Conservation (phyloP, 2,797 vertebrate species). For the Mustela erminea region DNA sequence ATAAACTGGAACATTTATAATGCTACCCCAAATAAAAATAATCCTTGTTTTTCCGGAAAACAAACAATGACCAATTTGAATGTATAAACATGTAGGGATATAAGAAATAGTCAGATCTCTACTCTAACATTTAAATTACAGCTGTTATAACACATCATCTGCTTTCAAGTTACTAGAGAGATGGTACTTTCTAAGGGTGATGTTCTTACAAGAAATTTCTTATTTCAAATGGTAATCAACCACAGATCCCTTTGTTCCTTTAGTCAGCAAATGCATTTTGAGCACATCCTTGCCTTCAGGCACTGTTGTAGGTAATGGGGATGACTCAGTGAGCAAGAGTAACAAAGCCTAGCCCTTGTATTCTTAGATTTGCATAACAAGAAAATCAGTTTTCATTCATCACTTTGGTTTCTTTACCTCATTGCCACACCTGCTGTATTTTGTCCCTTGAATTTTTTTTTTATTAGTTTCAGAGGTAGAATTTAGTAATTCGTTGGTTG, state of each 20-base stretch:
- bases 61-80: background rate
- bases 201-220: background rate
- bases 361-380: background rate
- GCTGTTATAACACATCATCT: background rate
- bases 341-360: background rate
- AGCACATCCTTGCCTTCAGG: background rate
- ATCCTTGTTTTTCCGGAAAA: background rate
- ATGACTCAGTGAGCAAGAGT: background rate
- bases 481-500: background rate
- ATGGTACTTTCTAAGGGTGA: background rate
- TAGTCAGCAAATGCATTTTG: background rate
- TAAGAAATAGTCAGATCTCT: background rate
- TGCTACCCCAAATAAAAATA: background rate
- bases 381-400: background rate
- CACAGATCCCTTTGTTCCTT: background rate
- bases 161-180: background rate
- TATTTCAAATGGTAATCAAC: background rate
- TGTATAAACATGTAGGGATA: background rate
- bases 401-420: background rate
- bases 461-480: background rate
- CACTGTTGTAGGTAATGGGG: background rate
- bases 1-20: background rate
- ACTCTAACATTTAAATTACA: background rate
- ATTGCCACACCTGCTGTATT: background rate
- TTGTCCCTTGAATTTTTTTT: background rate